These are phyloP conservation scores for Luffia ferchaultella DNA, from an alignment of 2,888 invertebrate genomes.

Conservation along the genomic window DNA sequence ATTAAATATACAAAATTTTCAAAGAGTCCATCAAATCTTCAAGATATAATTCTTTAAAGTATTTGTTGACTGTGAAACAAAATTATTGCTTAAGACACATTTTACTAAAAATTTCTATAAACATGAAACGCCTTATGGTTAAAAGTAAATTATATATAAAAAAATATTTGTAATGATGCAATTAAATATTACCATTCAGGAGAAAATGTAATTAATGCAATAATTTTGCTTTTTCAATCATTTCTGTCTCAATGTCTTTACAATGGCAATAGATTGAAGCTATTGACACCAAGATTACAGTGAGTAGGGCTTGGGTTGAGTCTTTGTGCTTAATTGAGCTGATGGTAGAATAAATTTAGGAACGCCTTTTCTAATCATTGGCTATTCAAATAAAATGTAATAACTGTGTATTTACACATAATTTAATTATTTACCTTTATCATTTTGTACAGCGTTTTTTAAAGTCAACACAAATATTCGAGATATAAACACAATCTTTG, in stretches of 20 bases:
- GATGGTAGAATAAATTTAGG: slow-evolving; percentile 30
- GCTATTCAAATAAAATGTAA: slow-evolving; percentile 19
- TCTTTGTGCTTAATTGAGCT: slow-evolving; percentile 13
- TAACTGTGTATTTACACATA: neutral
- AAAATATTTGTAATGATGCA: too few relatives aligned
- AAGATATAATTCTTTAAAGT: neutral
- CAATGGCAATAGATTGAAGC: slow-evolving; percentile 13
- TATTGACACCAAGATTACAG: slow-evolving; percentile 18
- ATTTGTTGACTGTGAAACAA: neutral
- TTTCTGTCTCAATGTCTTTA: slow-evolving; percentile 18
- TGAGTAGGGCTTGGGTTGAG: slow-evolving; percentile 16
- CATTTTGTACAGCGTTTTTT: neutral
- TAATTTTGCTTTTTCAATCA: slow-evolving; percentile 5
- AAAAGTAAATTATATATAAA: too few relatives aligned
- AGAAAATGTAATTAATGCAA: neutral
- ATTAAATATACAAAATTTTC: neutral
- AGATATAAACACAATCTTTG: neutral
- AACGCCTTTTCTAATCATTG: slow-evolving; percentile 49
- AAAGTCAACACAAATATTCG: neutral
- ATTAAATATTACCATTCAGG: too few relatives aligned
- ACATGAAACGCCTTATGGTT: too few relatives aligned
- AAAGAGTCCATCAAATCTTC: neutral
- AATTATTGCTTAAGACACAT: too few relatives aligned
- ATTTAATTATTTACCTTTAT: neutral
- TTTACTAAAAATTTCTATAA: too few relatives aligned